phyloP scores from a whole-genome alignment of 2,113 vertebrate genomes.

The Oenanthe melanoleuca region DNA sequence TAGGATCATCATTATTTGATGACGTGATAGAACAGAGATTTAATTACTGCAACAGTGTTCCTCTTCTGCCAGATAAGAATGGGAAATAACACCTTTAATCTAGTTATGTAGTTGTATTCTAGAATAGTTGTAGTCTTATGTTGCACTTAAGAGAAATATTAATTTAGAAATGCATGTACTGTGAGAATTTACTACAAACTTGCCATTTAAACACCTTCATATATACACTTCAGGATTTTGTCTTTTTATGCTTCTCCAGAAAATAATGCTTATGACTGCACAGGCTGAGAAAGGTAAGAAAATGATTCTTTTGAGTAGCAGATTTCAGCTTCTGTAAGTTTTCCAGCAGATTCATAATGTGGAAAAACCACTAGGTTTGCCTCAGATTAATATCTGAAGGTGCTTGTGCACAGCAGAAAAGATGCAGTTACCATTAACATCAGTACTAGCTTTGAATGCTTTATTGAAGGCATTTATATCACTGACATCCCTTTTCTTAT shows the following conservation, averaged over 20 bases:
- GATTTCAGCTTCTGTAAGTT: neutral
- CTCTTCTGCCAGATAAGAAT: neutral
- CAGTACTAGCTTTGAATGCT: neutral
- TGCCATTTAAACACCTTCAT: neutral
- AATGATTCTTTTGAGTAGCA: neutral
- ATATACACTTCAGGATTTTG: neutral
- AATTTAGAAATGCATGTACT: neutral
- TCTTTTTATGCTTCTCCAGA: neutral
- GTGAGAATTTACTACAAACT: neutral
- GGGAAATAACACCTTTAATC: neutral
- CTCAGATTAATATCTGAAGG: neutral
- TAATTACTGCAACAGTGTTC: neutral
- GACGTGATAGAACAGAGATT: constrained; percentile 5
- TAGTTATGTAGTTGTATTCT: neutral
- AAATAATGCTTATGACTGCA: neutral
- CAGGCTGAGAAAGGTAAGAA: neutral
- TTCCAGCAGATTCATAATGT: neutral
- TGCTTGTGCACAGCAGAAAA: neutral
- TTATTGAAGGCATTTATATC: neutral
- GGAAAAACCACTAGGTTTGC: neutral
- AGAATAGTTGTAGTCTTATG: neutral
- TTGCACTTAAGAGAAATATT: neutral
- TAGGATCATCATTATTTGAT: neutral
- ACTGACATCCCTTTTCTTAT: neutral
- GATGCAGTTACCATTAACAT: neutral